Evolutionary conservation across 2,113 vertebrate genomes (phyloP), one percentile per base, ranked within the genome.

Genomic region (Psettodes erumei): DNA sequence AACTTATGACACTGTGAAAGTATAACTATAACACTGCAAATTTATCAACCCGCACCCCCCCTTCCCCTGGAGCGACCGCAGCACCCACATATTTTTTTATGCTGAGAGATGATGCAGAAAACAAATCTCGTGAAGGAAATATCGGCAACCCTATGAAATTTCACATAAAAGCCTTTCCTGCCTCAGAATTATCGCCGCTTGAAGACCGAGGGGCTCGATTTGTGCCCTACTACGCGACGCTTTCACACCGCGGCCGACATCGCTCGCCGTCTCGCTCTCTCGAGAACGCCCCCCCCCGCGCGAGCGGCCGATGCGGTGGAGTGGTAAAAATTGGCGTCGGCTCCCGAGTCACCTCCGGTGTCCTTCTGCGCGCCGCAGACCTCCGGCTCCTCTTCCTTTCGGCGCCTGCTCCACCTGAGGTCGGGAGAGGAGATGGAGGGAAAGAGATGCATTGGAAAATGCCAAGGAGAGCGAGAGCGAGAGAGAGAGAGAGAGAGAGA

Each of bases 351-450:
- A 68, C 75, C 79, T 83, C n/a, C 40, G 55, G 33, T 65, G 62
- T 69, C 74, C 55, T 66, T 79, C 25, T 35, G 25, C 50, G 51
- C 69, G 82, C 71, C 43, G 48, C n/a, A n/a, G 86, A 82, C 64
- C 62, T 66, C 45, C 48, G 33, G 56, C 66, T 71, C 45, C 51
- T 60, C 75, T 71, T 76, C 59, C 62, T 47, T 77, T n/a, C n/a
- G 45, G 42, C 42, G 11, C 45, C 28, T 75, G 48, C 37, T 35
- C 23, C 33, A 47, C 38, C 73, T 83, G 77, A 83, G 85, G 74
- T 59, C 67, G 45, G 79, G 71, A 77, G 68, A 84, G 77, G n/a
- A 75, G 81, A 59, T 69, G 12, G 58, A 76, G 55, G n/a, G 79
- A 63, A 32, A 70, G 53, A 23, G 38, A 51, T 72, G 50, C 4